Evolutionary conservation across 2,888 invertebrate species (phyloP).

Genomic region (Morpho helenor): DNA sequence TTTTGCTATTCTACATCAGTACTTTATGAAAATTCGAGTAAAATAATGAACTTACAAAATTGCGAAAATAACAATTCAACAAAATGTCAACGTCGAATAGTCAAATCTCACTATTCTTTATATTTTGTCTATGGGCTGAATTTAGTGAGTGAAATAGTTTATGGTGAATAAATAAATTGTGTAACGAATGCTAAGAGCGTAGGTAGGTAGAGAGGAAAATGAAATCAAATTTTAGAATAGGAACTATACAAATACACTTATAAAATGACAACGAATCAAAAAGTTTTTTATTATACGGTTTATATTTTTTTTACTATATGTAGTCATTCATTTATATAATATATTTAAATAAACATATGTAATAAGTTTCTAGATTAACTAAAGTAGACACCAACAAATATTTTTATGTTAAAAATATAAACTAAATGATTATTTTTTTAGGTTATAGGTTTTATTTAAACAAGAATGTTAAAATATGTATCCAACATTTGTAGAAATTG

Average conservation of each 20-base stretch:
- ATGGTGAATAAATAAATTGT: background rate
- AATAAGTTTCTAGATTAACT: no score
- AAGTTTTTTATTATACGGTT: no score
- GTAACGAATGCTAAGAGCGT: background rate
- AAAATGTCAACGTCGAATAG: conserved; percentile 26
- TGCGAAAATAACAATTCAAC: conserved; percentile 28
- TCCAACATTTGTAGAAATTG: conserved; percentile 30
- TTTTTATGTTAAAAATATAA: no score
- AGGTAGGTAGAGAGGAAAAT: no score
- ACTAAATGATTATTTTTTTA: background rate
- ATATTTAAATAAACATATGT: no score
- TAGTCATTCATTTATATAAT: no score
- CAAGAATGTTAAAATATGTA: conserved; percentile 32
- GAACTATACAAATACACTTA: no score
- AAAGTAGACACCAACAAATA: no score
- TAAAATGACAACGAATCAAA: no score
- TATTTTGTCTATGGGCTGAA: background rate
- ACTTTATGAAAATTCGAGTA: conserved; percentile 16
- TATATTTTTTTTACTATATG: no score
- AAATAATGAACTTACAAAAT: conserved; percentile 37
- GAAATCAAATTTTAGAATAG: no score
- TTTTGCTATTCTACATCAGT: conserved; percentile 41
- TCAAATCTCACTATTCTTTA: background rate
- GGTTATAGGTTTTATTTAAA: conserved; percentile 28
- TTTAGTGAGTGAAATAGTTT: background rate